Conservation (phyloP, 1,140 invertebrate species). For the Drosophila kepulauana region DNA sequence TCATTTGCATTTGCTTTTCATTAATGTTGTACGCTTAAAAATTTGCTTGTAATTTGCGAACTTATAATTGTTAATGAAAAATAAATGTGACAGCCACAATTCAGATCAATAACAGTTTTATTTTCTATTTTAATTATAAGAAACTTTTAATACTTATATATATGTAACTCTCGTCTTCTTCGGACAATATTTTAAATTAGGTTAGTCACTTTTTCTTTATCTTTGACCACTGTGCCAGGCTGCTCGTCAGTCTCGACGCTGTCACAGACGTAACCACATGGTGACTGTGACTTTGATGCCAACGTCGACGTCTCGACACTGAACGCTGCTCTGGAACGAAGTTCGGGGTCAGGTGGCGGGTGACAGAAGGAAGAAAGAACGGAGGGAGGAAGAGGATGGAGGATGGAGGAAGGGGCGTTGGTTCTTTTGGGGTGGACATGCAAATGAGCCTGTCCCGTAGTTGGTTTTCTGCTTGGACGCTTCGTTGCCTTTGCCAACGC, state of each 20-base stretch:
- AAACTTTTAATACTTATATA: no score
- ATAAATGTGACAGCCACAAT: no score
- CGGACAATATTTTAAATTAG: neutral
- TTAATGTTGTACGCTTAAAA: no score
- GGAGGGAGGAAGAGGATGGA: no score
- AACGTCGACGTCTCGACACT: constrained; percentile 14
- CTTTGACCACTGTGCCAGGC: constrained; percentile 52
- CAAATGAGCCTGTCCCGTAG: constrained; percentile 80
- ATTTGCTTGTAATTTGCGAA: no score
- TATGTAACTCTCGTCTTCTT: no score
- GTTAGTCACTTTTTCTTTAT: neutral
- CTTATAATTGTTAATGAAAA: no score
- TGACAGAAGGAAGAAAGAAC: no score
- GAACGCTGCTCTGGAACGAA: constrained; percentile 17
- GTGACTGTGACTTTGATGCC: constrained; percentile 78
- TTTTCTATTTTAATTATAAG: no score
- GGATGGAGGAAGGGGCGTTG: neutral
- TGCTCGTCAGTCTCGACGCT: constrained; percentile 61
- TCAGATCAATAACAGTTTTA: no score
- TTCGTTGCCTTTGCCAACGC: constrained; percentile 69
- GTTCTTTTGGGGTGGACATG: constrained; percentile 52
- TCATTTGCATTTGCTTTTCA: no score
- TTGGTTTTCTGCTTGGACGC: constrained; percentile 82
- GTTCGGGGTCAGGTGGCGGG: constrained; percentile 28
- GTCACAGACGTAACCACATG: constrained; percentile 79